A percentile compares a stretch with the other conserved stretches of the same genome.
These are phyloP conservation scores for Belgica antarctica DNA, from an alignment of 2,888 invertebrate genomes.

Conservation along the genomic window DNA sequence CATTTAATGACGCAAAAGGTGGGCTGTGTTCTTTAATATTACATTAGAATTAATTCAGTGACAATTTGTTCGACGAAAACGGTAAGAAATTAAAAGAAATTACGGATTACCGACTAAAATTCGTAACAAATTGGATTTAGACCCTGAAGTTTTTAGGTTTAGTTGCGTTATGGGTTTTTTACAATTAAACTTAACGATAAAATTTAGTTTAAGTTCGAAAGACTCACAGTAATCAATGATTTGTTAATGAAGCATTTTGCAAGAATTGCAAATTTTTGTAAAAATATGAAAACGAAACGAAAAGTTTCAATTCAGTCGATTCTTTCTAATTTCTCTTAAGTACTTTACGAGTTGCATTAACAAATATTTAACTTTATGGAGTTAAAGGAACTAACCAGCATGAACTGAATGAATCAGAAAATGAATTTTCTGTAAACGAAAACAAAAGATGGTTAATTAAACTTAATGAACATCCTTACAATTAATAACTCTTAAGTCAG, in stretches of 20 bases:
- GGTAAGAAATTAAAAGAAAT: not conserved
- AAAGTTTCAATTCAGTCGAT: not conserved
- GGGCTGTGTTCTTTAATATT: conserved; percentile 40
- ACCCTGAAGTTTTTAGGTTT: not conserved
- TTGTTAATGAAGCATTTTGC: too few species aligned
- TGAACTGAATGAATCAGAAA: not conserved
- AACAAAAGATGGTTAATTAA: not conserved
- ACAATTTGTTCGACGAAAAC: not conserved
- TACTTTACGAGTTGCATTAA: not conserved
- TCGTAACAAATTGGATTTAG: not conserved
- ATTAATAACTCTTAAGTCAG: not conserved
- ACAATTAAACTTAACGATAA: not conserved
- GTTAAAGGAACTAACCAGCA: conserved; percentile 1
- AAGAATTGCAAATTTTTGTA: not conserved
- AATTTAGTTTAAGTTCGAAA: not conserved
- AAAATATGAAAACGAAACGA: not conserved
- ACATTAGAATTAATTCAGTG: not conserved
- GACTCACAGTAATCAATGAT: not conserved
- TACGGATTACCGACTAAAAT: not conserved
- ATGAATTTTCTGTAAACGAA: not conserved
- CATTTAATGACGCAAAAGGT: conserved; percentile 42
- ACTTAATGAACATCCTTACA: conserved; percentile 8
- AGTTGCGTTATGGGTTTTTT: not conserved
- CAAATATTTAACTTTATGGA: conserved; percentile 8
- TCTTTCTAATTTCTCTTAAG: too few species aligned